Evolutionary conservation across 2,797 vertebrate genomes (phyloP).

Genomic region (Apodemus agrarius): DNA sequence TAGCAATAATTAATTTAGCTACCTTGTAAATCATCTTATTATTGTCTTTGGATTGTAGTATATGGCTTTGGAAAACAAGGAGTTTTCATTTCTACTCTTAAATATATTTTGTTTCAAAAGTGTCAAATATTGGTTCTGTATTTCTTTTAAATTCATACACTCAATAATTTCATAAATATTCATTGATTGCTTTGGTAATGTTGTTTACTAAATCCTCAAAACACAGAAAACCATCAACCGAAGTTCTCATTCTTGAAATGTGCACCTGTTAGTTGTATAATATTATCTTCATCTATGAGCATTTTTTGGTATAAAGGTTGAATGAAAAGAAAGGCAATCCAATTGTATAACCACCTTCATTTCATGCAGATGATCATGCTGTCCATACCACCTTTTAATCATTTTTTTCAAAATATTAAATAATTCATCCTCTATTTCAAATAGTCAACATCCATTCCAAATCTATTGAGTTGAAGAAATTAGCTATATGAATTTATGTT

Average conservation of each 20-base stretch:
- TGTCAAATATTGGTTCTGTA: conserved; percentile 28
- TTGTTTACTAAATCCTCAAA: conserved; percentile 26
- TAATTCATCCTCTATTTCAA: conserved; percentile 23
- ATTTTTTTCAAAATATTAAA: conserved; percentile 45
- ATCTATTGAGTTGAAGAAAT: conserved; percentile 16
- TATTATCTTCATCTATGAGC: conserved; percentile 14
- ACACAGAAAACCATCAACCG: conserved; percentile 29
- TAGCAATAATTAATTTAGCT: conserved; percentile 41
- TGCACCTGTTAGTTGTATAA: conserved; percentile 50
- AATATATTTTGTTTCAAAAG: conserved; percentile 32
- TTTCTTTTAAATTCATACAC: neutral
- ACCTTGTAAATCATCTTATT: conserved; percentile 27
- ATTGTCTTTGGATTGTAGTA: conserved; percentile 32
- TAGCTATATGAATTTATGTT: neutral
- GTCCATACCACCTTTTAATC: neutral
- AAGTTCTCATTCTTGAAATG: neutral
- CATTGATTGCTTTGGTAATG: neutral
- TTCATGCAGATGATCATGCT: conserved; percentile 26
- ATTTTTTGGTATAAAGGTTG: conserved; percentile 15
- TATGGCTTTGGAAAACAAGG: neutral
- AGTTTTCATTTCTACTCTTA: neutral
- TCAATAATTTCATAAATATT: conserved; percentile 24
- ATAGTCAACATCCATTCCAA: conserved; percentile 56
- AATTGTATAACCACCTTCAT: conserved; percentile 45
- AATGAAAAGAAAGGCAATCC: conserved; percentile 23